A percentile compares a stretch with the other conserved stretches of the same genome.
These are phyloP conservation scores for Euwallacea fornicatus DNA, from an alignment of 1,140 invertebrate species.

Conservation along the genomic window DNA sequence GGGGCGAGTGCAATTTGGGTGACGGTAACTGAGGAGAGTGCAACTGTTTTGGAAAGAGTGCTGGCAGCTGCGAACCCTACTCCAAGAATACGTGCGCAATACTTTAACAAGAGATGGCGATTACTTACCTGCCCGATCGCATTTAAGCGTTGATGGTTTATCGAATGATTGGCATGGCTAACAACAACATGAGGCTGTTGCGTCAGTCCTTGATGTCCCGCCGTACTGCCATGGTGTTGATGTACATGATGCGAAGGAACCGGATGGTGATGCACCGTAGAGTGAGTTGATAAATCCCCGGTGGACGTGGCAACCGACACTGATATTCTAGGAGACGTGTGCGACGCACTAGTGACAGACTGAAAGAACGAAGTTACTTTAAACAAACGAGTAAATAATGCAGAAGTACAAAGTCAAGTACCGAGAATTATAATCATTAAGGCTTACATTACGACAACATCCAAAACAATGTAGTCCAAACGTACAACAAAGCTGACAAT, in stretches of 20 bases:
- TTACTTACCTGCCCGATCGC: slow-evolving; percentile 25
- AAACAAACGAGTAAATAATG: background rate
- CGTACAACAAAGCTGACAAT: no score
- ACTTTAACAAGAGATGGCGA: background rate
- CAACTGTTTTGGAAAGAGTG: slow-evolving; percentile 21
- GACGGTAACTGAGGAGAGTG: slow-evolving; percentile 28
- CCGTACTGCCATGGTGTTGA: slow-evolving; percentile 19
- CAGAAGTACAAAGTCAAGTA: no score
- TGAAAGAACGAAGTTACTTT: slow-evolving; percentile 21
- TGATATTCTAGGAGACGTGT: slow-evolving; percentile 36
- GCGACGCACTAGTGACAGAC: slow-evolving; percentile 33
- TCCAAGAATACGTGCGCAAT: background rate
- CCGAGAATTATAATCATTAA: no score
- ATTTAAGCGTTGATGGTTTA: slow-evolving; percentile 29
- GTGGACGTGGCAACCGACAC: slow-evolving; percentile 38
- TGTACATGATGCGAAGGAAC: slow-evolving; percentile 25
- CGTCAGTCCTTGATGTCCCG: slow-evolving; percentile 2
- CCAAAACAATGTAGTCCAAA: no score
- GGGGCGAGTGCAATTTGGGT: slow-evolving; percentile 25
- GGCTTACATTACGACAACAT: no score
- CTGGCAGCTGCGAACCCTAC: slow-evolving; percentile 25
- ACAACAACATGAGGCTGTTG: slow-evolving; percentile 4
- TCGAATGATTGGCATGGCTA: slow-evolving; percentile 32
- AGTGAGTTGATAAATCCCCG: slow-evolving; percentile 15
- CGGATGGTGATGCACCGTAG: slow-evolving; percentile 33